Conservation (phyloP, 2,797 vertebrate genomes). For the Dicrostonyx torquatus region DNA sequence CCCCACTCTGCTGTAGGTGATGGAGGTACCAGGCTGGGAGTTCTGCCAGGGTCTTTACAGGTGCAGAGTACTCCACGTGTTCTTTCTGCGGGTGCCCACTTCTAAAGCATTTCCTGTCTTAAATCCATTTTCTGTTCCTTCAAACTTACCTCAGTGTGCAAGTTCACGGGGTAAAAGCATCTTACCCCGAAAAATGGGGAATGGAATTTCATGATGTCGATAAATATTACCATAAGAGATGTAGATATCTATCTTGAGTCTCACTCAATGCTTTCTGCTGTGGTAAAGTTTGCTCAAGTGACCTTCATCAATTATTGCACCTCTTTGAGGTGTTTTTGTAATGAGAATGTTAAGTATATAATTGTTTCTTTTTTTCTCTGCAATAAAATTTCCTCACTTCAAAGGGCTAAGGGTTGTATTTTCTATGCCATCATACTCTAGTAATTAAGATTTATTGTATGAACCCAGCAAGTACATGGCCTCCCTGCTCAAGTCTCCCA, state of each 20-base stretch:
- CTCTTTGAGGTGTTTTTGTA: not conserved
- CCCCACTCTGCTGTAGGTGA: constrained; percentile 24
- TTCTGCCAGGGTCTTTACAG: not conserved
- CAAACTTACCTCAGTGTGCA: constrained; percentile 50
- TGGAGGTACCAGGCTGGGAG: constrained; percentile 1
- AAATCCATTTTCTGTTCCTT: constrained; percentile 40
- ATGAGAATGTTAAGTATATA: not conserved
- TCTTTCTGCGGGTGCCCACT: not conserved
- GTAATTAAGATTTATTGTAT: not conserved
- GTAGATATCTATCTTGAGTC: not conserved
- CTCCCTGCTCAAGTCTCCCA: not conserved
- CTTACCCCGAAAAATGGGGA: not conserved
- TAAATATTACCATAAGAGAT: not conserved
- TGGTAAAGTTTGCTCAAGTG: constrained; percentile 19
- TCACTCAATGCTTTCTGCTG: not conserved
- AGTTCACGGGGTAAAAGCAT: constrained; percentile 50
- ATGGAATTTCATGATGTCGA: not conserved
- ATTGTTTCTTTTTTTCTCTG: not conserved
- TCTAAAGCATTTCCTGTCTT: constrained; percentile 22
- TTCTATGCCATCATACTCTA: not conserved
- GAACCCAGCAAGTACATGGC: not conserved
- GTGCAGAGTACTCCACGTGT: constrained; percentile 44
- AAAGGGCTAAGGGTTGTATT: constrained; percentile 4
- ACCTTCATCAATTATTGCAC: constrained; percentile 45
- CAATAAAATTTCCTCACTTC: not conserved